phyloP scores from a whole-genome alignment of 1,140 invertebrate species.

The Megathymus violae region DNA sequence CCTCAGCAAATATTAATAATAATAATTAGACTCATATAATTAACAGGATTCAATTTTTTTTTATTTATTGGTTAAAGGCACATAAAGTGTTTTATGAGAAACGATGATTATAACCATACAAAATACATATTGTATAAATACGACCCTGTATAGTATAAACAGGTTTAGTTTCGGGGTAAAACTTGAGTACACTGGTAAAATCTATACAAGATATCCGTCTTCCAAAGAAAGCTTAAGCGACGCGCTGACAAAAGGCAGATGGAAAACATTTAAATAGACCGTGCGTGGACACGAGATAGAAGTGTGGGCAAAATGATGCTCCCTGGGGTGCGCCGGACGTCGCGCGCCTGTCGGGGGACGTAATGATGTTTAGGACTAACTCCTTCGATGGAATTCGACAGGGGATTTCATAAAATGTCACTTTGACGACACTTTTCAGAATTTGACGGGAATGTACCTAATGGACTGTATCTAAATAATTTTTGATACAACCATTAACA shows the following conservation, averaged over 20 bases:
- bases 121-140: no score
- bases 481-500: no score
- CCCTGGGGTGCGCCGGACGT: conserved; percentile 18
- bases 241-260: conserved; percentile 8
- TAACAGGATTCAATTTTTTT: no score
- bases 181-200: conserved; percentile 17
- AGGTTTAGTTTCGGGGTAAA: not conserved
- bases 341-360: no score
- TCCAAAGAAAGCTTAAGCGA: conserved; percentile 12
- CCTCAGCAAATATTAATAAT: no score
- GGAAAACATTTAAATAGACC: conserved; percentile 17
- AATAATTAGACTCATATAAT: no score
- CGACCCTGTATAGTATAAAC: not conserved
- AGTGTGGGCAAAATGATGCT: conserved; percentile 25
- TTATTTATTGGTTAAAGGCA: no score
- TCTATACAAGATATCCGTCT: conserved; percentile 7
- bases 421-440: not conserved
- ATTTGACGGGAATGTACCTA: conserved; percentile 7
- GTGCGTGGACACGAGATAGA: conserved; percentile 19
- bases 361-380: conserved; percentile 26
- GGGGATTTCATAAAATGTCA: conserved; percentile 28
- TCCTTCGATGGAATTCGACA: conserved; percentile 19
- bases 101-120: no score
- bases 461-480: not conserved
- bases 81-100: no score